phyloP scores from a whole-genome alignment of 2,113 vertebrate species.

The Polypterus senegalus region DNA sequence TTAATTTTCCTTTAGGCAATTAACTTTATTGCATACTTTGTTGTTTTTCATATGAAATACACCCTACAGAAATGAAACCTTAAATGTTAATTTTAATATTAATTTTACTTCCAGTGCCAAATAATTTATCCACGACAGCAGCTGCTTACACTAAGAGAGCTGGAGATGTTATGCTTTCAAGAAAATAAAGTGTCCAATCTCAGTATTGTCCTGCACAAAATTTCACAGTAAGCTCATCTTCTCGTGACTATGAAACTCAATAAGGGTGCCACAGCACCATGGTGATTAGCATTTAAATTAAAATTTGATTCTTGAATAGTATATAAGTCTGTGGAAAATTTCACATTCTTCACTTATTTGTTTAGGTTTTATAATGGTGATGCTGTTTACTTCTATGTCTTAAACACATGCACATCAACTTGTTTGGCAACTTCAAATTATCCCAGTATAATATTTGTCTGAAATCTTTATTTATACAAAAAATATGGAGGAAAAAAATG shows the following conservation, averaged over 20 bases:
- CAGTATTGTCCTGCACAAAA: conserved; percentile 69
- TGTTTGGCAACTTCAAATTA: no score
- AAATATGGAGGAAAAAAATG: no score
- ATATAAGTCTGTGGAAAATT: no score
- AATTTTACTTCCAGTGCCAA: conserved; percentile 59
- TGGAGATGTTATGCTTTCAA: conserved; percentile 75
- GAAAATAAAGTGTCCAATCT: conserved; percentile 74
- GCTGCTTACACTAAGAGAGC: conserved; percentile 76
- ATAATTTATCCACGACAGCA: conserved; percentile 87
- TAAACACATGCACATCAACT: no score
- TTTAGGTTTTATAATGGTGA: no score
- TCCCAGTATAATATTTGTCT: no score
- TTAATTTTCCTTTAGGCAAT: not conserved
- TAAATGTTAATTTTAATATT: not conserved
- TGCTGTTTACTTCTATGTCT: no score
- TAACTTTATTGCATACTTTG: not conserved
- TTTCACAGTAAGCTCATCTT: conserved; percentile 54
- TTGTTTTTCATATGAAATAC: not conserved
- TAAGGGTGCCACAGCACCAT: no score
- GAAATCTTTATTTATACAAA: no score
- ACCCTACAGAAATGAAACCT: no score
- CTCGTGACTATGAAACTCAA: not conserved
- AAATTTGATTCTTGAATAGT: no score
- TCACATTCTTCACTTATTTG: no score
- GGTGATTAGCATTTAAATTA: not conserved